A percentile compares a stretch with the other conserved stretches of the same genome.
These are phyloP conservation scores for Littorina saxatilis DNA, from an alignment of 1,140 invertebrate species.

Conservation along the genomic window DNA sequence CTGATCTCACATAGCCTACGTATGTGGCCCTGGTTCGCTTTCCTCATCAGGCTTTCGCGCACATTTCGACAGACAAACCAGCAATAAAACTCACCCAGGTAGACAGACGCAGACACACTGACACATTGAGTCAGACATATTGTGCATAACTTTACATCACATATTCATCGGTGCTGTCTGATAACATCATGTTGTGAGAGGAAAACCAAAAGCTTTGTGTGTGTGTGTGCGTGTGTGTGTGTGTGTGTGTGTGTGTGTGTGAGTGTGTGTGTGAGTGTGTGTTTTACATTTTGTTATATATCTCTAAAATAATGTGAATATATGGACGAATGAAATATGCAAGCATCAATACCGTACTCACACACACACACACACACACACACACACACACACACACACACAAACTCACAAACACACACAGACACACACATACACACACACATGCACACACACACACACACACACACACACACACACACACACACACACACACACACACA, in stretches of 20 bases:
- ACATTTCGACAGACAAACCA: background rate
- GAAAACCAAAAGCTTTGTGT: too few species aligned
- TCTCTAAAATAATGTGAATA: background rate
- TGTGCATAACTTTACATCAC: background rate
- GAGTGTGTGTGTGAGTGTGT: too few species aligned
- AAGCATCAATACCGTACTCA: background rate
- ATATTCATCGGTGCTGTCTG: too few species aligned
- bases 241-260: too few species aligned
- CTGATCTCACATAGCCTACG: too few species aligned
- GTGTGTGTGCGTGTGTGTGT: too few species aligned
- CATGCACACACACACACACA: background rate
- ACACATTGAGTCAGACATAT: background rate
- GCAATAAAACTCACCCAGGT: background rate
- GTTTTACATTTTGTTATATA: background rate
- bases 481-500: background rate
- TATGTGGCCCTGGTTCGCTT: too few species aligned
- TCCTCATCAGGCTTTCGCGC: too few species aligned
- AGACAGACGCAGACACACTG: background rate
- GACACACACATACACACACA: background rate
- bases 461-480: background rate
- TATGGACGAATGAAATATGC: background rate
- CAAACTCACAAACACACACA: conserved; percentile 8
- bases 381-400: background rate
- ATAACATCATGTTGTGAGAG: too few species aligned
- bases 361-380: background rate